These are phyloP conservation scores for Atrina japonica DNA, from an alignment of 2,888 invertebrate genomes.

Conservation along the genomic window DNA sequence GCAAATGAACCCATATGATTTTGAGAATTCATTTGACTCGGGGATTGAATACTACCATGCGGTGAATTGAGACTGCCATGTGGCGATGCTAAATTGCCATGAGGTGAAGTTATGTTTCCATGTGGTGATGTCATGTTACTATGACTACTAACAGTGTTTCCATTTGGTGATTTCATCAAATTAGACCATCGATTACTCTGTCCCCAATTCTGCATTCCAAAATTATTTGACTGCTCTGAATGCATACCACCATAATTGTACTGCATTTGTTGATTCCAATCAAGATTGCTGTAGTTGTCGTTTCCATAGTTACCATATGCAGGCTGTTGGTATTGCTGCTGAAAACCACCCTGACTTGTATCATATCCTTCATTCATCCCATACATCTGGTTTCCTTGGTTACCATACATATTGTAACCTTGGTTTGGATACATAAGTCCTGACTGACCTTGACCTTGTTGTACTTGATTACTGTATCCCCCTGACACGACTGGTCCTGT, in stretches of 20 bases:
- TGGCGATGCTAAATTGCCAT: constrained; percentile 3
- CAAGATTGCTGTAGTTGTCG: neutral
- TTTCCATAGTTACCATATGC: constrained; percentile 7
- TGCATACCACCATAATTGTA: neutral
- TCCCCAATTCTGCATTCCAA: constrained; percentile 7
- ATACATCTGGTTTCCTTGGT: no score
- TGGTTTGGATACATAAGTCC: no score
- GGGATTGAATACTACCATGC: neutral
- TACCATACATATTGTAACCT: no score
- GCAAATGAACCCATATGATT: neutral
- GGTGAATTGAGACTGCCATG: constrained; percentile 4
- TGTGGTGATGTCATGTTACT: neutral
- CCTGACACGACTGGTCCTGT: constrained; percentile 46
- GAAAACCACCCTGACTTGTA: neutral
- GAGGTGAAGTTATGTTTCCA: constrained; percentile 10
- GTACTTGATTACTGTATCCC: neutral
- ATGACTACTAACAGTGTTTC: neutral
- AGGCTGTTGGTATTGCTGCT: neutral
- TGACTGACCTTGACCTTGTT: constrained; percentile 4
- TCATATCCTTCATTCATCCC: no score
- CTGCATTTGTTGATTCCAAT: constrained; percentile 7
- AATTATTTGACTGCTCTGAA: neutral
- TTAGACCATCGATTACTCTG: neutral
- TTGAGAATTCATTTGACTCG: neutral
- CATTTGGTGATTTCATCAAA: constrained; percentile 13